Evolutionary conservation across 2,888 invertebrate genomes (phyloP).

Genomic region (Calameuta pallipes): DNA sequence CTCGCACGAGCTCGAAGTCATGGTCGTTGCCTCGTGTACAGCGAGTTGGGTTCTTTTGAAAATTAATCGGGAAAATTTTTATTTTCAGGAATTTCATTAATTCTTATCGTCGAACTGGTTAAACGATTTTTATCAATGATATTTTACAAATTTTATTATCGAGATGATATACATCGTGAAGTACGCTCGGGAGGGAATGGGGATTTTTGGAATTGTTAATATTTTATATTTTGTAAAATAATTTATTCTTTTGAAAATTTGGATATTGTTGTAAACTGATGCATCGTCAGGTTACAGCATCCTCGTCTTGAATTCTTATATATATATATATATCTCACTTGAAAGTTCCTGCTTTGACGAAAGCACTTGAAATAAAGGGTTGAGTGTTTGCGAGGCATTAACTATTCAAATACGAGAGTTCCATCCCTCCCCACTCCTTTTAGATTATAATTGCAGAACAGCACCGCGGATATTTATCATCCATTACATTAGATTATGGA

Average conservation of each 20-base stretch:
- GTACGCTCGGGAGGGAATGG: background rate
- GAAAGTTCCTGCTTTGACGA: constrained; percentile 7
- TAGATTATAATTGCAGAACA: constrained; percentile 23
- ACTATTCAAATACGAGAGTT: constrained; percentile 19
- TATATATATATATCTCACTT: background rate
- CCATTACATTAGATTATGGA: constrained; percentile 21
- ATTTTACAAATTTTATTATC: too few relatives aligned
- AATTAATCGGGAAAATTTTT: background rate
- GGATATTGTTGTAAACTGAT: background rate
- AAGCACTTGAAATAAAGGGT: constrained; percentile 23
- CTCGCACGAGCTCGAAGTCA: background rate
- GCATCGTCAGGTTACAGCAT: background rate
- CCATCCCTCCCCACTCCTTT: background rate
- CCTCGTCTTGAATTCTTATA: background rate
- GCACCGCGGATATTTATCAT: constrained; percentile 23
- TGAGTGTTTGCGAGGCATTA: constrained; percentile 22
- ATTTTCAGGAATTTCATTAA: too few relatives aligned
- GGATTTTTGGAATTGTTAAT: background rate
- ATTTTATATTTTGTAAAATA: background rate
- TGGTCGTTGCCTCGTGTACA: constrained; percentile 6
- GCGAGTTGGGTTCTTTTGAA: constrained; percentile 7
- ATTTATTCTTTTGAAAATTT: background rate
- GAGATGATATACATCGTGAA: too few relatives aligned
- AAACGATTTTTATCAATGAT: too few relatives aligned
- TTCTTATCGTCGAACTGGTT: too few relatives aligned